Conservation (phyloP, 1,140 invertebrate species). For the Micrasema longulum region DNA sequence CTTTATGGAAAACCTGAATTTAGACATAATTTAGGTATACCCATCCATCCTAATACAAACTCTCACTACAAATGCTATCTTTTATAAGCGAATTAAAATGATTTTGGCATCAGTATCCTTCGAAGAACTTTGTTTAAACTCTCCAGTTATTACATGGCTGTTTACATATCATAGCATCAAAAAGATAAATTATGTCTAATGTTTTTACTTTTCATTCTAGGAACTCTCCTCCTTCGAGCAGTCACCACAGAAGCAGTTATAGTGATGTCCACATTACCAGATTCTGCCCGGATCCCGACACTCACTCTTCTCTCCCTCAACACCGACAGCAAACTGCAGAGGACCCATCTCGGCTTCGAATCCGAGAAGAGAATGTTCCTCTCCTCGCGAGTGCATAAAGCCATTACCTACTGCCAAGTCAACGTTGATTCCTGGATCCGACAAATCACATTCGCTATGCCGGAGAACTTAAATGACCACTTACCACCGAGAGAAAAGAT, state of each 20-base stretch:
- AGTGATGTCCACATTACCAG: constrained; percentile 65
- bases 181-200: background rate
- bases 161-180: too few species aligned
- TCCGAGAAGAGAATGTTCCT: constrained; percentile 71
- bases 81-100: too few species aligned
- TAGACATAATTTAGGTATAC: too few species aligned
- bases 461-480: constrained; percentile 59
- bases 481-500: constrained; percentile 59
- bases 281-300: constrained; percentile 60
- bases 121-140: too few species aligned
- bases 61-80: too few species aligned
- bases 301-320: constrained; percentile 66
- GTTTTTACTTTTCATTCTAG: constrained; percentile 56
- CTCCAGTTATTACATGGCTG: too few species aligned
- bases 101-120: too few species aligned
- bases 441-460: constrained; percentile 67
- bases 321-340: constrained; percentile 66
- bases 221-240: constrained; percentile 64
- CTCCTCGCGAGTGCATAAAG: constrained; percentile 71
- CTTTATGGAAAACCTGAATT: too few species aligned
- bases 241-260: constrained; percentile 66
- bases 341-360: constrained; percentile 70
- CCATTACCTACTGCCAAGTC: constrained; percentile 73
- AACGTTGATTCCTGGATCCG: constrained; percentile 70
- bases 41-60: too few species aligned